Conservation (phyloP, 2,888 invertebrate genomes). For the Lepeophtheirus nordmannii region DNA sequence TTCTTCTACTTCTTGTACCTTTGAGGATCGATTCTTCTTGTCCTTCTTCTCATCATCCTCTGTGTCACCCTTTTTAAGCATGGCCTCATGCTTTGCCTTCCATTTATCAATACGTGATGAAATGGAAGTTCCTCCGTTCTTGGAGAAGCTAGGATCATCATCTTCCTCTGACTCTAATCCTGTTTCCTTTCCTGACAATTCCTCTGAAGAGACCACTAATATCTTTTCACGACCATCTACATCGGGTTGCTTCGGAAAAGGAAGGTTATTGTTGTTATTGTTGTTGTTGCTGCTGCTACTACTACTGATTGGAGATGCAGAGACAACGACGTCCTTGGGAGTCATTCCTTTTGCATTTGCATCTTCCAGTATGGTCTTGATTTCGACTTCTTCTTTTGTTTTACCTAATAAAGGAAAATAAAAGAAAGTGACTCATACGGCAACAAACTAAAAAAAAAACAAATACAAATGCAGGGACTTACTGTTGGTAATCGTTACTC, state of each 20-base stretch:
- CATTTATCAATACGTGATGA: constrained; percentile 24
- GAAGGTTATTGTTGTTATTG: no score
- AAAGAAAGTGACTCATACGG: no score
- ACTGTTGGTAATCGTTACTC: constrained; percentile 1
- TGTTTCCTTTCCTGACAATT: not conserved
- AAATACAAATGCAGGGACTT: not conserved
- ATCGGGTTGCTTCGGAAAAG: not conserved
- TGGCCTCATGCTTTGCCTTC: constrained; percentile 25
- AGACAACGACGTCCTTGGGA: not conserved
- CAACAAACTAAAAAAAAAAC: not conserved
- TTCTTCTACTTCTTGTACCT: no score
- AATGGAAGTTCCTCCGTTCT: constrained; percentile 5
- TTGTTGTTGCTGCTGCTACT: no score
- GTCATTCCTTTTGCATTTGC: not conserved
- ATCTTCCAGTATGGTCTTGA: not conserved
- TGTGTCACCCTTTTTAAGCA: constrained; percentile 11
- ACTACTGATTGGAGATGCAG: no score
- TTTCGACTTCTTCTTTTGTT: constrained; percentile 1
- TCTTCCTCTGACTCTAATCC: not conserved
- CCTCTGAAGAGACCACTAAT: not conserved
- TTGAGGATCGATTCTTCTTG: not conserved
- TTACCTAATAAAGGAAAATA: not conserved
- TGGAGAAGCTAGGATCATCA: not conserved
- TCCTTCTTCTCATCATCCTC: not conserved
- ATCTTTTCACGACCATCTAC: not conserved